Conservation (phyloP, 53 echinoderm and acorn worm species). For the Holothuria scabra region DNA sequence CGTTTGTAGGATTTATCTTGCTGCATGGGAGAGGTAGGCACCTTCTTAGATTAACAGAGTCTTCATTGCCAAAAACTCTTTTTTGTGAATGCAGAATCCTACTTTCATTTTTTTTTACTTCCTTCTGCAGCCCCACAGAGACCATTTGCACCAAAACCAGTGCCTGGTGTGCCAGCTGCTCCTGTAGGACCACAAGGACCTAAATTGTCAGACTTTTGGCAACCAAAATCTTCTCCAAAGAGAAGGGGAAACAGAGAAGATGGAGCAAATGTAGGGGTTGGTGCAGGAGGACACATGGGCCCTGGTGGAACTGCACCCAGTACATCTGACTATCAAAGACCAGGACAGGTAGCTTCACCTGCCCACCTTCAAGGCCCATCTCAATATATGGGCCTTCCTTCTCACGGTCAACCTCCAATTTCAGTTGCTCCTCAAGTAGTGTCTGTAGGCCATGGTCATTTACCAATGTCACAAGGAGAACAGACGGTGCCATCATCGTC, state of each 20-base stretch:
- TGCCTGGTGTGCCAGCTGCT: slow-evolving; percentile 11
- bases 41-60: too few relatives aligned
- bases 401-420: neutral
- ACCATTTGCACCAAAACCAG: slow-evolving; percentile 68
- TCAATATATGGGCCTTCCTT: slow-evolving; percentile 1
- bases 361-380: neutral
- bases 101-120: neutral
- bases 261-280: neutral
- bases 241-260: slow-evolving; percentile 5
- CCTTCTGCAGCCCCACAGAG: slow-evolving; percentile 65
- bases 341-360: slow-evolving; percentile 2
- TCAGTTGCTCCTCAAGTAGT: neutral
- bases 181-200: slow-evolving; percentile 67
- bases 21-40: too few relatives aligned
- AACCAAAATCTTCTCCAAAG: slow-evolving; percentile 72
- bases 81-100: too few relatives aligned
- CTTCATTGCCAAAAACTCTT: too few relatives aligned
- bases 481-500: too few relatives aligned
- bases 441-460: neutral
- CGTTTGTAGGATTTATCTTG: too few relatives aligned
- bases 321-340: neutral
- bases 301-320: neutral
- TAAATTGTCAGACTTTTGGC: slow-evolving; percentile 91
- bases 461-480: neutral
- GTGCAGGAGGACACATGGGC: neutral